These are phyloP conservation scores for Ceratina calcarata DNA, from an alignment of 1,140 invertebrate genomes.

Conservation along the genomic window DNA sequence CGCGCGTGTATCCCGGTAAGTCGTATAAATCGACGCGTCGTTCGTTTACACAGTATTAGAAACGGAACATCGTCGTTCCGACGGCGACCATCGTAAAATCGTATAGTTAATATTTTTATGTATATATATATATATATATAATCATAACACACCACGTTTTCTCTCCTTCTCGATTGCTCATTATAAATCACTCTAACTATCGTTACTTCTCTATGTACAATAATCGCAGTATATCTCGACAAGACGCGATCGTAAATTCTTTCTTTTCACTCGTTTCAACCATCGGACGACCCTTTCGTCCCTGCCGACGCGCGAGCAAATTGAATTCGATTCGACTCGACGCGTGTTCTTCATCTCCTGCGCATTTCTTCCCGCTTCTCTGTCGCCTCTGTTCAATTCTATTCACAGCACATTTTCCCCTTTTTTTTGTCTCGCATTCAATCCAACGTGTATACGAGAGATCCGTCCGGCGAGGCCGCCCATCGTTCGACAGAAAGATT, in stretches of 20 bases:
- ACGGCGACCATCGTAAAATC: conserved; percentile 47
- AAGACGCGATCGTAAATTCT: conserved; percentile 12
- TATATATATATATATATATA: conserved; percentile 4
- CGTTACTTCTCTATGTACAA: conserved; percentile 56
- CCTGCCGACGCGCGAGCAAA: neutral
- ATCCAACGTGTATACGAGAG: conserved; percentile 54
- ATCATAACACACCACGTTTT: conserved; percentile 12
- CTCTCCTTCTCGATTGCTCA: conserved; percentile 23
- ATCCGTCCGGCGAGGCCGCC: conserved; percentile 59
- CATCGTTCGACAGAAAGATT: conserved; percentile 61
- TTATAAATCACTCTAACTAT: conserved; percentile 63
- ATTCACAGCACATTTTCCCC: conserved; percentile 74
- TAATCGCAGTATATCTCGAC: conserved; percentile 31
- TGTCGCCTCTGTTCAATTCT: conserved; percentile 22
- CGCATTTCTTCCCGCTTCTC: neutral
- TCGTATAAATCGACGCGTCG: neutral
- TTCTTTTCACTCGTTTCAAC: neutral
- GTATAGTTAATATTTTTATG: conserved; percentile 19
- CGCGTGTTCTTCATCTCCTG: conserved; percentile 21
- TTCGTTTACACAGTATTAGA: conserved; percentile 5
- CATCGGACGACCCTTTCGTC: neutral
- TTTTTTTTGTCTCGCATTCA: conserved; percentile 60
- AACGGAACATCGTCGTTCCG: conserved; percentile 36
- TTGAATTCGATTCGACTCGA: conserved; percentile 60
- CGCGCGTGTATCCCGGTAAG: neutral